Conservation (phyloP, 2,888 invertebrate species). For the Diaphora mendica region DNA sequence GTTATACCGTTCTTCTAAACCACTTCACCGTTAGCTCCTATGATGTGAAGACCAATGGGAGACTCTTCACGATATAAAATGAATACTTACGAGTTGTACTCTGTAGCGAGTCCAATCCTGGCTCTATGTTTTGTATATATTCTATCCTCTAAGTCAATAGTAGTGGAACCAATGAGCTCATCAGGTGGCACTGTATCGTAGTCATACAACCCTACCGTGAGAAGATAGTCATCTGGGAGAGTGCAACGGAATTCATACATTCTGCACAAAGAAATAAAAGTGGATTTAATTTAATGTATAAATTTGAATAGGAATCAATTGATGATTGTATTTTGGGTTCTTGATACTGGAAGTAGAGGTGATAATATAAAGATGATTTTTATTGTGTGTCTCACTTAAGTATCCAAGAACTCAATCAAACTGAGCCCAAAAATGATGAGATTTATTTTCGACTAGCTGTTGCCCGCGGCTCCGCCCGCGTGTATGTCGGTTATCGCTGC, state of each 20-base stretch:
- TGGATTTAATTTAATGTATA: not conserved
- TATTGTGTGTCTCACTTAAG: not conserved
- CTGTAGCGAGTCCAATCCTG: conserved; percentile 90
- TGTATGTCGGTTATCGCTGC: no score
- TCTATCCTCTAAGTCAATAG: conserved; percentile 95
- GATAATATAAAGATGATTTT: not conserved
- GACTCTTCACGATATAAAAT: not conserved
- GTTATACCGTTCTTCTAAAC: no score
- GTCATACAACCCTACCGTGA: conserved; percentile 92
- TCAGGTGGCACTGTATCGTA: conserved; percentile 89
- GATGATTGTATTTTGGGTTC: not conserved
- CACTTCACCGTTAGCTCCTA: no score
- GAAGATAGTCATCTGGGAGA: conserved; percentile 91
- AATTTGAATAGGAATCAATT: not conserved
- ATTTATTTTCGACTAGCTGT: no score
- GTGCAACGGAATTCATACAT: conserved; percentile 91
- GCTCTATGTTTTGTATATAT: conserved; percentile 93
- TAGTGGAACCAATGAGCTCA: conserved; percentile 94
- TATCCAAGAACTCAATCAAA: not conserved
- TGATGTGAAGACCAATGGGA: not conserved
- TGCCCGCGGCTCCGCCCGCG: no score
- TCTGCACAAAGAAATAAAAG: conserved; percentile 73
- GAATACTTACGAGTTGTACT: conserved; percentile 89
- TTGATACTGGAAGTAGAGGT: not conserved
- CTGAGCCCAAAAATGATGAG: no score